Conservation (phyloP, 2,113 vertebrate genomes). For the Arenaria interpres region DNA sequence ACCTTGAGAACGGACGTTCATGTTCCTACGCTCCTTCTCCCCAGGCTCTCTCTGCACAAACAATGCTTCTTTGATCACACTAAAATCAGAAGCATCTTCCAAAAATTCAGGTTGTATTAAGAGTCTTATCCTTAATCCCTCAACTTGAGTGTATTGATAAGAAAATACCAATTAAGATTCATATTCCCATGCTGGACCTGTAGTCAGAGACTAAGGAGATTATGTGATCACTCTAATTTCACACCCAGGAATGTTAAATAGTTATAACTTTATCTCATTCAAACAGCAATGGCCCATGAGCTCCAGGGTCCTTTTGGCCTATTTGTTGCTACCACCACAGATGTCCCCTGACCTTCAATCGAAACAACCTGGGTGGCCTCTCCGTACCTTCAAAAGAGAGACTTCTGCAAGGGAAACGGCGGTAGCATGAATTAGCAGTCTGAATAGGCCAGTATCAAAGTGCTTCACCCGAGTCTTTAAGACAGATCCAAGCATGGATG, state of each 20-base stretch:
- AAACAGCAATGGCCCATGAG: neutral
- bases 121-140: constrained; percentile 51
- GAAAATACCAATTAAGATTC: constrained; percentile 56
- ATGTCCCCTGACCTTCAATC: neutral
- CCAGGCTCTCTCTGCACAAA: neutral
- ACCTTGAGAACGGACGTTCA: neutral
- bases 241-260: constrained; percentile 35
- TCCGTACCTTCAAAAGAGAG: neutral
- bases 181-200: constrained; percentile 45
- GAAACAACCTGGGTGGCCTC: neutral
- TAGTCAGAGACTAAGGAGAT: constrained; percentile 56
- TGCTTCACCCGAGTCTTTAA: neutral
- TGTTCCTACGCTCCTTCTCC: neutral
- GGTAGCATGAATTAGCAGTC: neutral
- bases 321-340: neutral
- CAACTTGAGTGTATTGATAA: constrained; percentile 52
- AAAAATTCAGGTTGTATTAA: constrained; percentile 28
- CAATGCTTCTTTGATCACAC: neutral
- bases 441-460: neutral
- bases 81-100: constrained; percentile 23
- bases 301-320: constrained; percentile 8
- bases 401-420: neutral
- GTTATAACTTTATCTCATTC: constrained; percentile 54
- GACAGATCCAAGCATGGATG: neutral
- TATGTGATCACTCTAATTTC: constrained; percentile 52